phyloP scores from a whole-genome alignment of 1,140 invertebrate species.

The Drosophila lini region DNA sequence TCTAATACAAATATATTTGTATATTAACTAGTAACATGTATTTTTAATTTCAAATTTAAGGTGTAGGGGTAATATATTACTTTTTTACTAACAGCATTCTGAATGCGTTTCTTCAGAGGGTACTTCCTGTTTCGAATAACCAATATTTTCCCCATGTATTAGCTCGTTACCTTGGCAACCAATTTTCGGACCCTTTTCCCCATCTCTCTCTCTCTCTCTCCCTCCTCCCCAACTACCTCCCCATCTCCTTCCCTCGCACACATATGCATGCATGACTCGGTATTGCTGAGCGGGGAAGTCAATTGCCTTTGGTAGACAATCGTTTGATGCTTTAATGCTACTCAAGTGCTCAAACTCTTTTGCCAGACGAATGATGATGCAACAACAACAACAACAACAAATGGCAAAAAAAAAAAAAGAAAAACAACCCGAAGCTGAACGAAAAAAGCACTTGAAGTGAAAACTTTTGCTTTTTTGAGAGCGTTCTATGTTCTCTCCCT shows the following conservation, averaged over 20 bases:
- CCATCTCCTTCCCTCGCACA: not conserved
- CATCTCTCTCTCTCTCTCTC: not conserved
- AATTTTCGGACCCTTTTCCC: not conserved
- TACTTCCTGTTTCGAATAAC: not conserved
- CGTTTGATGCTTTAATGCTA: conserved; percentile 72
- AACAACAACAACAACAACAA: conserved; percentile 29
- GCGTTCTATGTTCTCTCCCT: conserved; percentile 12
- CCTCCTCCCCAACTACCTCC: not conserved
- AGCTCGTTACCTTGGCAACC: conserved; percentile 1
- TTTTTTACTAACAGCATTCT: too few relatives aligned
- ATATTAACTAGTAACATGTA: too few relatives aligned
- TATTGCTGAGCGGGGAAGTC: conserved; percentile 24
- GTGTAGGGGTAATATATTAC: too few relatives aligned
- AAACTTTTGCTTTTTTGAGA: conserved; percentile 68
- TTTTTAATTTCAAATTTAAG: too few relatives aligned
- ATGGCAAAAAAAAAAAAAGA: conserved; percentile 21
- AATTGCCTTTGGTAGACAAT: conserved; percentile 58
- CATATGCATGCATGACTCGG: conserved; percentile 9
- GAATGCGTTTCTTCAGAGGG: too few relatives aligned
- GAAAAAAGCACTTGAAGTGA: conserved; percentile 68
- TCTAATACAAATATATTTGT: too few relatives aligned
- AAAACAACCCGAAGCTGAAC: conserved; percentile 28
- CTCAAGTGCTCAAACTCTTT: conserved; percentile 73
- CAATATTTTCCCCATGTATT: not conserved
- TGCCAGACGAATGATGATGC: conserved; percentile 60